Evolutionary conservation across 2,797 vertebrate species (phyloP), one percentile per base, ranked within the genome.

Genomic region (Gobionotothen gibberifrons): DNA sequence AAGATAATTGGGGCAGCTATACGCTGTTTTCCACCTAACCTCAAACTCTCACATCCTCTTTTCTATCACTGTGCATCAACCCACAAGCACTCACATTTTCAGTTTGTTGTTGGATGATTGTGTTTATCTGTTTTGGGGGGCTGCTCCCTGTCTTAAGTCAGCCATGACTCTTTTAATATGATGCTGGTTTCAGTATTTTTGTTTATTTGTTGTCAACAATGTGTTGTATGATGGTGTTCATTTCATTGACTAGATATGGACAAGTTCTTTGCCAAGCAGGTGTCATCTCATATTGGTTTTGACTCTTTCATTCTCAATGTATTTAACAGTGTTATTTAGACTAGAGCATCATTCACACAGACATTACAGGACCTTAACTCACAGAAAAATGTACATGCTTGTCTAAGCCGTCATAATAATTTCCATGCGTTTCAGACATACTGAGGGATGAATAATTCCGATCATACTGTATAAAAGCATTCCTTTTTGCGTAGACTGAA

Each of bases 101-200:
- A 36, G 67, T 76, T 58, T 54, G 26, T 69, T 57, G 60, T 65
- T 74, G 71, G 58, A 74, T 78, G 70, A 77, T 82, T 81, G 74
- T 3, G 5, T 69, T 60, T 48, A 73, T 83, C 65, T 76, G 70
- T 85, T 83, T 79, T 79, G 56, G 66, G 56, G 56, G 65, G 43
- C 63, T 79, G 48, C 52, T 74, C 60, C 48, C 66, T 77, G 42
- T 56, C 57, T 17, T 70, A 22, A 60, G 68, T 83, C 62, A 52
- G 55, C 74, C 80, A 81, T 77, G 72, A 52, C 58, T 40, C 53
- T 52, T 67, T 49, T 21, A 26, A 15, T 60, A 40, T 42, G 13
- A 3, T 22, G 17, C 9, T 36, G 29, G 36, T 54, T 76, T 76
- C 7, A 14, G 8, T 53, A 43, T 17, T 48, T 39, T 14, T 6